Percentiles rank a stretch among this genome's conserved stretches.
These are phyloP conservation scores for Disparrhopalites patrizii DNA, from an alignment of 2,888 invertebrate species.

Conservation along the genomic window DNA sequence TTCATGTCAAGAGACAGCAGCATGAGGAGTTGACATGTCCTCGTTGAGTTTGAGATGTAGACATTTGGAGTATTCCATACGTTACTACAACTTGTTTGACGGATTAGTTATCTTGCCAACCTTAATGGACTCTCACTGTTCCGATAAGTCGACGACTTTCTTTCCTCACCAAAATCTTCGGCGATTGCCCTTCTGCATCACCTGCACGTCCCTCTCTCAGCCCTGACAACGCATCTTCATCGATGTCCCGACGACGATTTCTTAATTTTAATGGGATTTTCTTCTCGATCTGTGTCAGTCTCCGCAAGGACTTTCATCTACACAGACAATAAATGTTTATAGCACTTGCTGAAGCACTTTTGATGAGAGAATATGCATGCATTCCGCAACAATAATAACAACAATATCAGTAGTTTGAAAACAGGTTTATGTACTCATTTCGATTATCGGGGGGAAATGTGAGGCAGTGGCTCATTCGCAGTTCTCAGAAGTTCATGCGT, in stretches of 20 bases:
- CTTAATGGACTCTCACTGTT: slow-evolving; percentile 28
- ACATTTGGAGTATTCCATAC: no score
- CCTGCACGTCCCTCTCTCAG: no score
- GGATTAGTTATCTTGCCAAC: slow-evolving; percentile 5
- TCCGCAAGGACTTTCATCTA: neutral
- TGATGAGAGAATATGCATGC: no score
- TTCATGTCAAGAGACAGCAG: no score
- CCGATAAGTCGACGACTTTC: slow-evolving; percentile 13
- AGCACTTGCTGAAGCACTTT: neutral
- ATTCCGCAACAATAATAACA: neutral
- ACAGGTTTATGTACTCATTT: slow-evolving; percentile 10
- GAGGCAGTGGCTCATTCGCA: slow-evolving; percentile 16
- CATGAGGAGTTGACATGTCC: no score
- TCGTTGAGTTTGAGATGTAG: no score
- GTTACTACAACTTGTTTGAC: slow-evolving; percentile 14
- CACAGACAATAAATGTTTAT: neutral
- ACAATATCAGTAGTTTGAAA: no score
- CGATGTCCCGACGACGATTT: neutral
- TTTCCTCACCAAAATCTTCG: no score
- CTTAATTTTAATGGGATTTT: slow-evolving; percentile 2
- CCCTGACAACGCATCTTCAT: neutral
- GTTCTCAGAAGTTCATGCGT: no score
- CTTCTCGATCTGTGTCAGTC: neutral
- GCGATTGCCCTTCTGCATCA: no score
- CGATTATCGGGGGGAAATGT: slow-evolving; percentile 5